Evolutionary conservation across 2,888 invertebrate species (phyloP), one percentile per base, ranked within the genome.

Genomic region (Mimas tiliae): DNA sequence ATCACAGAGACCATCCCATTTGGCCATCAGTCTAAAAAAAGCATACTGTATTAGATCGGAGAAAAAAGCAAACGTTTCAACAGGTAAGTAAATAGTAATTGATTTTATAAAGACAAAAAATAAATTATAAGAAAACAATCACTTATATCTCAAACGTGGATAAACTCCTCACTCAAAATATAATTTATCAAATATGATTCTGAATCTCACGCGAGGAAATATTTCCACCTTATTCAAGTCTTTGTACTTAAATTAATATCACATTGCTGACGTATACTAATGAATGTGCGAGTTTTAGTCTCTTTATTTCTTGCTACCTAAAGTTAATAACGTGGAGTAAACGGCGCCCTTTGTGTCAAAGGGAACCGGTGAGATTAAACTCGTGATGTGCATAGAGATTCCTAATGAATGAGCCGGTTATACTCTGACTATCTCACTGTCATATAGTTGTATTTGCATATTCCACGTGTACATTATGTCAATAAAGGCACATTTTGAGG

Each of bases 311-410:
- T 50, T 19, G 19, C 34, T 38, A 55, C 55, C 55, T 55, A 33
- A 0, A 38, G 19, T 16, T 58, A 58, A 19, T 42, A 38, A 19
- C 38, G 38, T 38, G 6, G 34, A 38, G 19, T 42, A 42, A 58
- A 9, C 19, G 16, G 19, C 8, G 42, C 19, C 42, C 58, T 58
- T 58, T 58, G 58, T 42, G 58, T 58, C 58, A 58, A 58, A 58
- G 19, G 58, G 19, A 21, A 58, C 11, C 19, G 12, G 42, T 11
- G 19, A 58, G 55, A n/a, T 34, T 55, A 38, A 38, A 19, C 58
- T 58, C 38, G 58, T 42, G 58, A 58, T 58, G 12, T 38, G 58
- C 19, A 58, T 42, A 58, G 16, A 38, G 55, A 58, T 19, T 19
- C 19, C 19, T 12, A 58, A 58, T 19, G 42, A 58, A 58, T 42